Evolutionary conservation across 2,113 vertebrate species (phyloP).

Genomic region (Embiotoca jacksoni): DNA sequence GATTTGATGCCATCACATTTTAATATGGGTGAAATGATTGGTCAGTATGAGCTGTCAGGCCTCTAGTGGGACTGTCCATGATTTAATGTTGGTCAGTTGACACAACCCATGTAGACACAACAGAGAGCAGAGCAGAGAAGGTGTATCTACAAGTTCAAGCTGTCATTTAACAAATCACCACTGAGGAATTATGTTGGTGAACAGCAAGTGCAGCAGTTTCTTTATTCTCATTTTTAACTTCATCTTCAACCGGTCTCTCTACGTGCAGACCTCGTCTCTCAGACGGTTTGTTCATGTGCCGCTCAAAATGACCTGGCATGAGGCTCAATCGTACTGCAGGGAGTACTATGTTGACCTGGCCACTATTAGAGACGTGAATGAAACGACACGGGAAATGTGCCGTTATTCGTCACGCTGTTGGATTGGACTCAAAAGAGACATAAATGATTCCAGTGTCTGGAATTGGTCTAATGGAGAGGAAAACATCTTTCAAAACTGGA

Average conservation of each 20-base stretch:
- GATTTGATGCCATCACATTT: no score
- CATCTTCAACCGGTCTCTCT: slow-evolving; percentile 15
- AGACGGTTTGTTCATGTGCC: background rate
- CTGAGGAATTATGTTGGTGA: slow-evolving; percentile 3
- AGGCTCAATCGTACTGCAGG: slow-evolving; percentile 9
- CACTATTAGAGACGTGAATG: background rate
- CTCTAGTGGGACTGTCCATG: background rate
- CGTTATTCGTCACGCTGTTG: background rate
- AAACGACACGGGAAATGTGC: background rate
- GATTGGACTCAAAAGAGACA: slow-evolving; percentile 26
- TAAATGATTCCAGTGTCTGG: background rate
- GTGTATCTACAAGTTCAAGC: background rate
- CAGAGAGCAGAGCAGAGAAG: background rate
- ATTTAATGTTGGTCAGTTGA: background rate
- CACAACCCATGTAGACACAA: background rate
- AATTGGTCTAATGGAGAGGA: background rate
- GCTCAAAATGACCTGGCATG: background rate
- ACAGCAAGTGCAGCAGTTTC: background rate
- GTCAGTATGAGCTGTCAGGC: background rate
- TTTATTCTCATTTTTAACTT: slow-evolving; percentile 3
- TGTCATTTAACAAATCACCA: background rate
- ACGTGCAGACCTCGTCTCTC: rapidly evolving
- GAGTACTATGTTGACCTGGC: slow-evolving; percentile 1
- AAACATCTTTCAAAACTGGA: background rate
- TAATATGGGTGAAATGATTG: background rate